Evolutionary conservation across 2,888 invertebrate species (phyloP), one percentile per base, ranked within the genome.

Genomic region (Catocala fraxini): DNA sequence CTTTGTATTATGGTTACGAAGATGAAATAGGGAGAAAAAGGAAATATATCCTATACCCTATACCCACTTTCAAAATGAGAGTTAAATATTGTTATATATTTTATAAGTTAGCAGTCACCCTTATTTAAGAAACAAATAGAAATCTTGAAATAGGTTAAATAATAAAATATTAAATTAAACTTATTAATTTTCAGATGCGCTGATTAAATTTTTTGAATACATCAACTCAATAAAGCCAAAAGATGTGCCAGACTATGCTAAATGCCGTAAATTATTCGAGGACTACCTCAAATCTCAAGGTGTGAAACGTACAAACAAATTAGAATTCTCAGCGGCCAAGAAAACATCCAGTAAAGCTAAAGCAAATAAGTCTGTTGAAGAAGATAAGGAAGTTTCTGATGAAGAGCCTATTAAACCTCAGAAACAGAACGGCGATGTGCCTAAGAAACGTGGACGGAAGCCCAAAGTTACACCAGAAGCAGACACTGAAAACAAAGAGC

Each of bases 241-340:
- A 77, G 96, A 96, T 13, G 89, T 88, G 11, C 97, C 98, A 0
- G 96, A 98, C 84, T 98, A 98, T 83, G 90, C 95, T 0, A 96
- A 96, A 84, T 96, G 97, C 69, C 94, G 95, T 12, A 94, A 95
- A 65, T 89, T 97, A 12, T 96, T 98, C 69, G 88, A 92, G 33
- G 89, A 89, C 48, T 97, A 96, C 11, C 88, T 98, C 0, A 96
- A 96, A 80, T 89, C 93, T 15, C 87, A 96, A 54, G 96, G 96
- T 7, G 94, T 95, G 46, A 84, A 95, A 0, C 89, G 94, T 54
- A 93, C 84, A 48, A 95, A 95, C 47, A 95, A 96, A 70, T 86
- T 97, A 15, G 95, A 95, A 49, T 96, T 97, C 79, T 89, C 89
- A 52, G 64, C 83, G 25, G 81, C 56, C 51, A 90, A 84, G 45